phyloP scores from a whole-genome alignment of 2,888 invertebrate species.

The Andrena minutula region DNA sequence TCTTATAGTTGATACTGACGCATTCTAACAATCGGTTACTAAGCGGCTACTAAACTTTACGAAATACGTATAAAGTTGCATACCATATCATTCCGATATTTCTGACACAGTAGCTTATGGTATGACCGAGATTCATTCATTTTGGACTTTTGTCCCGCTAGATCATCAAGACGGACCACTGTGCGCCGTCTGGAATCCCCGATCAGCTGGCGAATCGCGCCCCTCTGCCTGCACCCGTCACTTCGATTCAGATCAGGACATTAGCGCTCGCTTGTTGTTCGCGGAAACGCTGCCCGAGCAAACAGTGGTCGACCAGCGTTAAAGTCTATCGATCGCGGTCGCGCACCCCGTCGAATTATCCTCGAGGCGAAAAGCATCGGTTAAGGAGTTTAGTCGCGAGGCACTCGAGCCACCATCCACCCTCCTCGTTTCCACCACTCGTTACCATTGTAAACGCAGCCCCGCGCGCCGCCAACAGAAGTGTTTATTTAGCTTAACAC shows the following conservation, averaged over 20 bases:
- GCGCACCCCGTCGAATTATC: constrained; percentile 41
- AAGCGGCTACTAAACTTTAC: too few species aligned
- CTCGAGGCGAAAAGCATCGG: constrained; percentile 46
- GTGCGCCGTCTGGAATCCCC: neutral
- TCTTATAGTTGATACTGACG: too few species aligned
- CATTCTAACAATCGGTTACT: too few species aligned
- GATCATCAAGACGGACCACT: too few species aligned
- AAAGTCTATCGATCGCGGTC: constrained; percentile 5
- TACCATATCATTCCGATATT: too few species aligned
- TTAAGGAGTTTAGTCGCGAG: constrained; percentile 46
- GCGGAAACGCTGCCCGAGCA: neutral
- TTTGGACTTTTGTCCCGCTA: too few species aligned
- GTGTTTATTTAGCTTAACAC: constrained; percentile 81
- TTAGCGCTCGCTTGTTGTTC: too few species aligned
- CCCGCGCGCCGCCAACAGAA: constrained; percentile 44
- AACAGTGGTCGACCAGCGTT: neutral
- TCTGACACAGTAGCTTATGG: too few species aligned
- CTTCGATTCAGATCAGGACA: too few species aligned
- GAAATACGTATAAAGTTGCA: too few species aligned
- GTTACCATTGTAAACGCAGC: constrained; percentile 71
- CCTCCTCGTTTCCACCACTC: constrained; percentile 46
- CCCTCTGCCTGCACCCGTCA: too few species aligned
- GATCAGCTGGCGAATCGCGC: neutral
- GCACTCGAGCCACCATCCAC: constrained; percentile 41
- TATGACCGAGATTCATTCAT: too few species aligned